phyloP scores from a whole-genome alignment of 2,797 vertebrate species.

The Buphagus erythrorhynchus region DNA sequence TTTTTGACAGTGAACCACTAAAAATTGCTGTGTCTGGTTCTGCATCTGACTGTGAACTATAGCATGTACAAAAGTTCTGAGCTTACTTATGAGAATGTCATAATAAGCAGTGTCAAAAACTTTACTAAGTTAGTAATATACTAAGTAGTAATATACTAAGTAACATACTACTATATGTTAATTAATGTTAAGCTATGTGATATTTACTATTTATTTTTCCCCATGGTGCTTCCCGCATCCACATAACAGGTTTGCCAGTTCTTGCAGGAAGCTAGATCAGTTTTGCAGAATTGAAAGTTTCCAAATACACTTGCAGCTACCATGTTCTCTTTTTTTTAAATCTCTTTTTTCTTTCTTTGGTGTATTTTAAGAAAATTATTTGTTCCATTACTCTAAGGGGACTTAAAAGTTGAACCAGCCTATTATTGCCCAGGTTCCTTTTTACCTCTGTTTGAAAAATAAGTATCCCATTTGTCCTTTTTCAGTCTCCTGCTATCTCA shows the following conservation, averaged over 20 bases:
- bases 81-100: not conserved
- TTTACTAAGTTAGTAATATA: not conserved
- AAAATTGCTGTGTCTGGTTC: not conserved
- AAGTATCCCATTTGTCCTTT: not conserved
- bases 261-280: not conserved
- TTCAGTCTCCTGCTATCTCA: not conserved
- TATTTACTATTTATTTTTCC: not conserved
- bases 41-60: not conserved
- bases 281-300: not conserved
- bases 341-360: not conserved
- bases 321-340: not conserved
- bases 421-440: not conserved
- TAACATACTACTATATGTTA: not conserved
- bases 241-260: not conserved
- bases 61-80: not conserved
- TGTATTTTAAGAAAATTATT: not conserved
- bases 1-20: not conserved
- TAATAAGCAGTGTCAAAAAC: not conserved
- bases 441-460: not conserved
- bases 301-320: not conserved
- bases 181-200: not conserved
- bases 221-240: not conserved
- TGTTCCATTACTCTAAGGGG: not conserved
- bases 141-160: no score
- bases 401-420: not conserved